Evolutionary conservation across 1,140 invertebrate species (phyloP), one percentile per base, ranked within the genome.

Genomic region (Campoletis sonorensis): DNA sequence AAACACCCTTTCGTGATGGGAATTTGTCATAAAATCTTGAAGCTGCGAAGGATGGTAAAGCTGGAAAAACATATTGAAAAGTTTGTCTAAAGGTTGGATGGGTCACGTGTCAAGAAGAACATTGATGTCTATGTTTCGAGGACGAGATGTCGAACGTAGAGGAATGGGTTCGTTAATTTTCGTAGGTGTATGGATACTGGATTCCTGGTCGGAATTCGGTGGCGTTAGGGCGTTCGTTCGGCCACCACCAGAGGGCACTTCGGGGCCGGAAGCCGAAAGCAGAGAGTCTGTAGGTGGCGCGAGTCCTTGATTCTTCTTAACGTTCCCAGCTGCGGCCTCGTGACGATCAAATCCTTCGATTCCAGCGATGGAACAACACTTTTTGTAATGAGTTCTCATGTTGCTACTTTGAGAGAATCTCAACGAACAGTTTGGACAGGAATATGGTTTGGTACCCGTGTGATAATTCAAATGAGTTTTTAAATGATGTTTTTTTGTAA

Each of bases 391-490:
- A 0, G 95, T 96, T 75, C 95, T 93, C 95, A 96, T 96, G 84
- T 96, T 96, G 81, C 95, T 96, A 61, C 95, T 96, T 88, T 96
- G 95, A 0, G 95, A 96, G 87, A 96, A 96, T 30, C 94, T 92
- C 15, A 96, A 91, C 7, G 94, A 94, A 85, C 96, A 97, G 61
- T 95, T 95, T 18, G 94, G 92, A 86, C 96, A 97, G 2, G 94
- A 93, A 84, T 96, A 96, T 0, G 96, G 96, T 84, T 96, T 96
- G 45, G 94, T 93, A 0, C 95, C 95, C 0, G 95, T 96, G 86
- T 96, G 96, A 83, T 95, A 96, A 87, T 97, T 97, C 33, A 97
- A 93, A 89, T 97, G 97, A 0, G 96, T 97, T 88, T 97, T 96
- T 13, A 97, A 91, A 85, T 96, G 95, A 85, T 96, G 95, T 84